Conservation (phyloP, 2,888 invertebrate species). For the Pollenia labialis region DNA sequence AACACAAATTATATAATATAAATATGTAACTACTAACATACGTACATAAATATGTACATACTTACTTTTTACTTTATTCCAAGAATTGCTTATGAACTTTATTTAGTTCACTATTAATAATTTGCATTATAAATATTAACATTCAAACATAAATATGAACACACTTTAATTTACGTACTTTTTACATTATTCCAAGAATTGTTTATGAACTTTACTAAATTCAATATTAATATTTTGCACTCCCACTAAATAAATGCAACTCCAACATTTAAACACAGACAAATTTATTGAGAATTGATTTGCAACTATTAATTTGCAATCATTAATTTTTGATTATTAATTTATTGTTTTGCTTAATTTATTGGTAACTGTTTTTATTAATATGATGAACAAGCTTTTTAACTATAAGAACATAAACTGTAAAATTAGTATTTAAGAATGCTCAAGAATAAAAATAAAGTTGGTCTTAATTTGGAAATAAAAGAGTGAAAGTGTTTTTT, state of each 20-base stretch:
- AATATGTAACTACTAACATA: too few relatives aligned
- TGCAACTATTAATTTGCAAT: too few relatives aligned
- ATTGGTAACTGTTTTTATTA: slow-evolving; percentile 29
- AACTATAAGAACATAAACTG: slow-evolving; percentile 37
- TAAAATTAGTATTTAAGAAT: slow-evolving; percentile 40
- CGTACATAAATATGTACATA: too few relatives aligned
- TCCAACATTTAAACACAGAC: too few relatives aligned
- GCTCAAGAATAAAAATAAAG: slow-evolving; percentile 26
- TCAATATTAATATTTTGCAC: slow-evolving; percentile 33
- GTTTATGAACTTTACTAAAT: slow-evolving; percentile 15
- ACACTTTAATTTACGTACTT: slow-evolving; percentile 27
- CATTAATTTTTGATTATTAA: too few relatives aligned
- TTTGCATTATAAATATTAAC: background rate
- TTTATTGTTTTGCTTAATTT: slow-evolving; percentile 1
- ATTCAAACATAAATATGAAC: slow-evolving; percentile 22
- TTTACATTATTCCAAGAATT: slow-evolving; percentile 23
- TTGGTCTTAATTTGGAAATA: slow-evolving; percentile 30
- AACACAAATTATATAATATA: too few relatives aligned
- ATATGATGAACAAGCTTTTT: slow-evolving; percentile 29
- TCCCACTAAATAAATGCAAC: slow-evolving; percentile 27
- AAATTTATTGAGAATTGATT: too few relatives aligned
- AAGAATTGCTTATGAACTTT: too few relatives aligned
- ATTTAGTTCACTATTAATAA: too few relatives aligned
- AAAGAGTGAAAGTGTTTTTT: too few relatives aligned
- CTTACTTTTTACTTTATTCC: too few relatives aligned